A percentile compares a stretch with the other conserved stretches of the same genome.
phyloP scores from a whole-genome alignment of 2,113 vertebrate genomes.

The Empidonax alnorum region DNA sequence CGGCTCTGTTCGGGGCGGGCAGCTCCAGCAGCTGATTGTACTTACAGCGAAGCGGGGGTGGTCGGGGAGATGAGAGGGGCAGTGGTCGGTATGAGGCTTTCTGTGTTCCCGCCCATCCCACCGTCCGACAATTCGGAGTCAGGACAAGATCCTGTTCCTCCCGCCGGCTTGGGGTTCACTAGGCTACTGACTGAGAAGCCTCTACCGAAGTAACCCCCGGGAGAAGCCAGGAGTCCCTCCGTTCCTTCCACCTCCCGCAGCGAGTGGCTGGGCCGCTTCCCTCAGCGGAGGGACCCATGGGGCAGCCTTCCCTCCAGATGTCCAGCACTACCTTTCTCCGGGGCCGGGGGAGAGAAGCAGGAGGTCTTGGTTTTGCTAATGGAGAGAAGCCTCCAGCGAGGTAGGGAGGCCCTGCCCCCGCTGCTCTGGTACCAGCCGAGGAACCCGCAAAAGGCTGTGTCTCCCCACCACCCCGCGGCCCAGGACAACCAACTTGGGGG shows the following conservation, averaged over 20 bases:
- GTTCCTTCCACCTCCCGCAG: not conserved
- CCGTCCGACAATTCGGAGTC: not conserved
- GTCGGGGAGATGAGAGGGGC: not conserved
- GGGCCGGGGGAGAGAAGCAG: not conserved
- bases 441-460: not conserved
- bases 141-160: not conserved
- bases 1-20: accelerated
- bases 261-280: not conserved
- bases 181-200: not conserved
- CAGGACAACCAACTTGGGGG: not conserved
- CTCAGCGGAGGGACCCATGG: not conserved
- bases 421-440: not conserved
- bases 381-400: not conserved
- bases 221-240: not conserved
- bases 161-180: not conserved
- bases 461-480: not conserved
- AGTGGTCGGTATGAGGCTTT: not conserved
- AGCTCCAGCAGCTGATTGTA: accelerated
- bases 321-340: not conserved
- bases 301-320: not conserved
- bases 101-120: not conserved
- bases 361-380: not conserved
- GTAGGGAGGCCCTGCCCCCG: not conserved
- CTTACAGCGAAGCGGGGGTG: accelerated
- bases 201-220: not conserved